phyloP scores from a whole-genome alignment of 2,888 invertebrate species.

The Lasioglossum malachurum region DNA sequence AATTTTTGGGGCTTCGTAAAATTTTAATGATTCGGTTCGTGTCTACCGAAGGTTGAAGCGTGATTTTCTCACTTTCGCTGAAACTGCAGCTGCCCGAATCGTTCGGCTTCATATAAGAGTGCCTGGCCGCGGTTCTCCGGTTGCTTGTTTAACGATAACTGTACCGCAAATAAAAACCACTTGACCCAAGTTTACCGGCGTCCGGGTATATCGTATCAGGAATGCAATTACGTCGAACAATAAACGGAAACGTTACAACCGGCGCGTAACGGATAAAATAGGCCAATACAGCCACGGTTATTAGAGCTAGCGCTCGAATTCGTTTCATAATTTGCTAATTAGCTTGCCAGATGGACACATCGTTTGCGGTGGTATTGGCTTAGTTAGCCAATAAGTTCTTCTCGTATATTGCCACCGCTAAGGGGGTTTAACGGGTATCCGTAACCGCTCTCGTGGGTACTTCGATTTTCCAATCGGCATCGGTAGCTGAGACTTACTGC shows the following conservation, averaged over 20 bases:
- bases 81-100: background rate
- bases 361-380: slow-evolving; percentile 77
- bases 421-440: slow-evolving; percentile 62
- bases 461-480: slow-evolving; percentile 64
- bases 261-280: slow-evolving; percentile 47
- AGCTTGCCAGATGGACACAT: slow-evolving; percentile 79
- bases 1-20: background rate
- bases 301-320: slow-evolving; percentile 60
- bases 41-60: background rate
- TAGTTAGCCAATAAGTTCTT: slow-evolving; percentile 76
- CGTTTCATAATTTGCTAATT: slow-evolving; percentile 77
- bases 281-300: slow-evolving; percentile 50
- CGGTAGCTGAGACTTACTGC: background rate
- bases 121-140: background rate
- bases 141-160: slow-evolving; percentile 6
- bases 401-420: slow-evolving; percentile 64
- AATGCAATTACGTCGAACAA: slow-evolving; percentile 10
- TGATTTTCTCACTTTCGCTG: background rate
- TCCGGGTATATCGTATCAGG: background rate
- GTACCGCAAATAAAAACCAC: background rate
- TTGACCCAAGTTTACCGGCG: background rate
- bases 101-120: background rate
- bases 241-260: slow-evolving; percentile 14
- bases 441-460: slow-evolving; percentile 53
- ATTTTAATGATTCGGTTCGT: background rate